These are phyloP conservation scores for Scaptomyza pallida DNA, from an alignment of 1,140 invertebrate genomes.

Conservation along the genomic window DNA sequence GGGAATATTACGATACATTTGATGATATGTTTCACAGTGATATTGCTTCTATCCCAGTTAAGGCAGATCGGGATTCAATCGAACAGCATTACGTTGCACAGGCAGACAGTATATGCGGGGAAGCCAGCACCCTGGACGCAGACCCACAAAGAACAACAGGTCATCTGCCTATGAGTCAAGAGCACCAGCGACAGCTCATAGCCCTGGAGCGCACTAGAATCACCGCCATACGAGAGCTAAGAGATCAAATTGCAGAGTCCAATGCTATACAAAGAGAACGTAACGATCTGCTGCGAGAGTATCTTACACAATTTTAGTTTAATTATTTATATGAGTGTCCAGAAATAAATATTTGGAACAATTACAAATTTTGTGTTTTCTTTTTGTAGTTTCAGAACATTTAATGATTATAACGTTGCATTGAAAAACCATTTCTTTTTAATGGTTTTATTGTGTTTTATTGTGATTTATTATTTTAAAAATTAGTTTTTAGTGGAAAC, in stretches of 20 bases:
- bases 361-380: no score
- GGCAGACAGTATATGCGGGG: slow-evolving; percentile 1
- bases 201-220: slow-evolving; percentile 45
- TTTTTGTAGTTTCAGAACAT: no score
- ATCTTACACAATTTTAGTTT: slow-evolving; percentile 35
- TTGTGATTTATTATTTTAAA: no score
- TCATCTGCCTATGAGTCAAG: slow-evolving; percentile 7
- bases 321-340: no score
- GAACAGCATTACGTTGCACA: slow-evolving; percentile 10
- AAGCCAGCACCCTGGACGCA: background rate
- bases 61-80: background rate
- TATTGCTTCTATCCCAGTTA: background rate
- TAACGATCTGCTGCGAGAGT: slow-evolving; percentile 45
- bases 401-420: no score
- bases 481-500: no score
- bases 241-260: slow-evolving; percentile 46
- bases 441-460: no score
- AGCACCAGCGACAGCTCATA: slow-evolving; percentile 38
- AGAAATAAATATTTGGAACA: no score
- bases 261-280: slow-evolving; percentile 49
- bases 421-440: no score
- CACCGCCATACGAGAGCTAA: slow-evolving; percentile 42
- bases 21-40: slow-evolving; percentile 43
- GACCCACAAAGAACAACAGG: background rate
- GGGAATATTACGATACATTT: slow-evolving; percentile 51